phyloP scores from a whole-genome alignment of 2,888 invertebrate species.

The Abrostola triplasia region DNA sequence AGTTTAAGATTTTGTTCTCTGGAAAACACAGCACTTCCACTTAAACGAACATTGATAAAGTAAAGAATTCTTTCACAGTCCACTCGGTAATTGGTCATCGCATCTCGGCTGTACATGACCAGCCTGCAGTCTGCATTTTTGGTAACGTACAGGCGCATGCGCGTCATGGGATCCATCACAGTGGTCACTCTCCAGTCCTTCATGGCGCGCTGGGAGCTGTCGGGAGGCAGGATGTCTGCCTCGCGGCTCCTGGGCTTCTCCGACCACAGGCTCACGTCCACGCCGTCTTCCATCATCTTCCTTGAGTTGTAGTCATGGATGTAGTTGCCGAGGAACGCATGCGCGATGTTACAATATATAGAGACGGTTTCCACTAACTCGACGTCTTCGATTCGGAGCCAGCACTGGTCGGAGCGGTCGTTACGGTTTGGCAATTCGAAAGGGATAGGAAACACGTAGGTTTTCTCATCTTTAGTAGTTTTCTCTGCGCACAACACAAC shows the following conservation, averaged over 20 bases:
- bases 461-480: constrained; percentile 60
- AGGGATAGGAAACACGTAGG: constrained; percentile 76
- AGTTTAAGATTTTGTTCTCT: constrained; percentile 44
- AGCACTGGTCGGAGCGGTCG: constrained; percentile 82
- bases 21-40: constrained; percentile 54
- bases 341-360: constrained; percentile 75
- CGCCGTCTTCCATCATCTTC: constrained; percentile 79
- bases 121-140: constrained; percentile 76
- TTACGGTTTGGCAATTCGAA: constrained; percentile 79
- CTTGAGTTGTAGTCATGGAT: constrained; percentile 79
- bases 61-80: constrained; percentile 78
- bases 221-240: constrained; percentile 60
- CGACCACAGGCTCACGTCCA: constrained; percentile 78
- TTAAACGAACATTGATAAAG: constrained; percentile 74
- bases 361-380: constrained; percentile 78
- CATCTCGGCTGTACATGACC: constrained; percentile 81
- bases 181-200: constrained; percentile 79
- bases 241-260: constrained; percentile 70
- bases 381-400: constrained; percentile 79
- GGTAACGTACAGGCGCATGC: constrained; percentile 76
- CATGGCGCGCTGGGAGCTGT: constrained; percentile 55
- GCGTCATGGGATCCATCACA: constrained; percentile 74
- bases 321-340: constrained; percentile 72
- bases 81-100: constrained; percentile 76
- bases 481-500: constrained; percentile 58